These are phyloP conservation scores for Papilio aristodemus DNA, from an alignment of 1,140 invertebrate genomes.

Conservation along the genomic window DNA sequence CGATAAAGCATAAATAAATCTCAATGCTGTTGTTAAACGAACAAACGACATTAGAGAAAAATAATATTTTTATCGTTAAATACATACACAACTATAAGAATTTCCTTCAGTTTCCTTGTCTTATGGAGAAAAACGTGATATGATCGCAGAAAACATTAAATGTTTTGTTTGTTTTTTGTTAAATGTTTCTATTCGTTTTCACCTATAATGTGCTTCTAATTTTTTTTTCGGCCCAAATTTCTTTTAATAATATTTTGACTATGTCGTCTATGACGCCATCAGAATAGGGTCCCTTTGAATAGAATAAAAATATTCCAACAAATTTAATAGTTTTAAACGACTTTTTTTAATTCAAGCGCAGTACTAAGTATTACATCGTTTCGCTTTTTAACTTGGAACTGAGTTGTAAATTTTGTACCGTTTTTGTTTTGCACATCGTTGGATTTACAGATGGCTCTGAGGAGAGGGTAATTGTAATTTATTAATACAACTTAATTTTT, in stretches of 20 bases:
- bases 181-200: background rate
- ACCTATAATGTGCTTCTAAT: background rate
- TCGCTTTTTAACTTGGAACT: background rate
- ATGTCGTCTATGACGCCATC: too few relatives aligned
- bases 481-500: constrained; percentile 12
- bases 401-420: constrained; percentile 35
- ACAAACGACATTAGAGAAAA: background rate
- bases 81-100: background rate
- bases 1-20: background rate
- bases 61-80: background rate
- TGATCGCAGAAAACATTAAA: background rate
- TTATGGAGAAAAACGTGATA: too few relatives aligned
- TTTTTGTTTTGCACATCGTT: constrained; percentile 71
- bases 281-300: too few relatives aligned
- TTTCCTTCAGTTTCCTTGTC: background rate
- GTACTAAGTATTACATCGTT: background rate
- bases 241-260: too few relatives aligned
- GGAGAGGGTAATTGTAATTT: constrained; percentile 64
- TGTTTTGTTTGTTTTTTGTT: background rate
- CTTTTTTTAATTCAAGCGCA: too few relatives aligned
- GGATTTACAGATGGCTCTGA: constrained; percentile 71
- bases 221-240: too few relatives aligned
- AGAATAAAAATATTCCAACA: background rate
- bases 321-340: too few relatives aligned
- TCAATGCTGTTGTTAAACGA: background rate